Evolutionary conservation across 1,140 invertebrate species (phyloP).

Genomic region (Condylostylus longicornis): DNA sequence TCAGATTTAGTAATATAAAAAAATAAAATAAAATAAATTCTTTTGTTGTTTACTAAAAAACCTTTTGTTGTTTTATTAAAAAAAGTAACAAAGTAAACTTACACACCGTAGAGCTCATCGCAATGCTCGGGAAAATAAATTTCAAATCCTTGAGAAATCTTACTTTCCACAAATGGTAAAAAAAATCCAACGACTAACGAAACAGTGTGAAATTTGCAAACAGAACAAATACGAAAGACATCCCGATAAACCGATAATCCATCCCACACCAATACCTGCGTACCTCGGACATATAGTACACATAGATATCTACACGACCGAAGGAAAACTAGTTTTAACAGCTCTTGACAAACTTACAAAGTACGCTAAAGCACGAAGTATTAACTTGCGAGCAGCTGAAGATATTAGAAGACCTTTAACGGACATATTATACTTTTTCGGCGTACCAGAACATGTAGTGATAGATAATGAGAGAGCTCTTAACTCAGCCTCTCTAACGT

Average conservation of each 20-base stretch:
- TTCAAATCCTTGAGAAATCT: conserved; percentile 7
- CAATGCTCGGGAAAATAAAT: conserved; percentile 8
- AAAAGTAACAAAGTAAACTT: too few species aligned
- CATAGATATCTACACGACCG: conserved; percentile 6
- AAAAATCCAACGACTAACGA: conserved; percentile 6
- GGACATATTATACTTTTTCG: conserved; percentile 6
- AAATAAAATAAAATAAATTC: too few species aligned
- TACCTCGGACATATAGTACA: conserved; percentile 7
- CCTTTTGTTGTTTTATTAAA: too few species aligned
- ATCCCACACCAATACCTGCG: conserved; percentile 4
- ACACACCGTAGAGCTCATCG: conserved; percentile 10
- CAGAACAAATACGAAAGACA: conserved; percentile 6
- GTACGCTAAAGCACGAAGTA: conserved; percentile 2
- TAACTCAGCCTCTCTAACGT: conserved; percentile 3
- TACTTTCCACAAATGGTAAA: conserved; percentile 6
- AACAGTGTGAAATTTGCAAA: conserved; percentile 6
- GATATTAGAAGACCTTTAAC: conserved; percentile 5
- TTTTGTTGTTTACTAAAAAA: too few species aligned
- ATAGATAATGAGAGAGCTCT: conserved; percentile 8
- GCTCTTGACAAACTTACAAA: conserved; percentile 8
- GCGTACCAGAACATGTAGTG: conserved; percentile 5
- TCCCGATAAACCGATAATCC: background rate
- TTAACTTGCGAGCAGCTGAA: conserved; percentile 3
- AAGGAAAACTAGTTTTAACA: conserved; percentile 5
- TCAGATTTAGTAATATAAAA: too few species aligned